Percentiles rank a stretch among this genome's conserved stretches.
These are phyloP conservation scores for Eupsittula cactorum DNA, from an alignment of 2,113 vertebrate genomes.

Conservation along the genomic window DNA sequence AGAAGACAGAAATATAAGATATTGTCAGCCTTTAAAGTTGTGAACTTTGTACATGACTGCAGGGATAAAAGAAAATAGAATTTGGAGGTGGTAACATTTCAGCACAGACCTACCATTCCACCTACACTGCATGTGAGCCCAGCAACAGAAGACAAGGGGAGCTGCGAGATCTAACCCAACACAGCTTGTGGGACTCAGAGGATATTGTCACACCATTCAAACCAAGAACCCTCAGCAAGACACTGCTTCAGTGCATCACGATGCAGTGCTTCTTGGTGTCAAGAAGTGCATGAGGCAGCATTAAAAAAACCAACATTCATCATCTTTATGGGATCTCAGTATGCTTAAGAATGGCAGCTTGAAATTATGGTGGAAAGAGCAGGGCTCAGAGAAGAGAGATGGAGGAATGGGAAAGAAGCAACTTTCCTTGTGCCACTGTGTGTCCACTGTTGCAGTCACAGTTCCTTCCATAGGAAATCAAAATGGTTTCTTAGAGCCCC, in stretches of 20 bases:
- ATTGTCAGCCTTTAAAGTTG: not conserved
- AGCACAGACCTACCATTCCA: not conserved
- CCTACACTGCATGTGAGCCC: rapidly evolving
- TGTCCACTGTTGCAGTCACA: not conserved
- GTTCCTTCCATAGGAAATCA: not conserved
- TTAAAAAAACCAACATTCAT: not conserved
- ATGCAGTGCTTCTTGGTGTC: not conserved
- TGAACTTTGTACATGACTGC: not conserved
- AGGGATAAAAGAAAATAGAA: not conserved
- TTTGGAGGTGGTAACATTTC: not conserved
- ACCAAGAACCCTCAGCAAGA: not conserved
- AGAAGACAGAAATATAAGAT: not conserved
- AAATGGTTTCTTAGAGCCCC: not conserved
- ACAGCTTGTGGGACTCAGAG: not conserved
- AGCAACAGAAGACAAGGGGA: not conserved
- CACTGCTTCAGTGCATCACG: not conserved
- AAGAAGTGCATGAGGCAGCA: not conserved
- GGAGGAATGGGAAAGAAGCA: not conserved
- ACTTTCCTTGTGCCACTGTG: not conserved
- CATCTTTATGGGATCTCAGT: not conserved
- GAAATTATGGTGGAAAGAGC: not conserved
- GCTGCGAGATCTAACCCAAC: rapidly evolving
- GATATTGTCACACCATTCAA: not conserved
- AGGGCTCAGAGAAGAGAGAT: not conserved
- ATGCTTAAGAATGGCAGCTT: not conserved